Conservation (phyloP, 2,113 vertebrate genomes). For the Ciconia maguari region DNA sequence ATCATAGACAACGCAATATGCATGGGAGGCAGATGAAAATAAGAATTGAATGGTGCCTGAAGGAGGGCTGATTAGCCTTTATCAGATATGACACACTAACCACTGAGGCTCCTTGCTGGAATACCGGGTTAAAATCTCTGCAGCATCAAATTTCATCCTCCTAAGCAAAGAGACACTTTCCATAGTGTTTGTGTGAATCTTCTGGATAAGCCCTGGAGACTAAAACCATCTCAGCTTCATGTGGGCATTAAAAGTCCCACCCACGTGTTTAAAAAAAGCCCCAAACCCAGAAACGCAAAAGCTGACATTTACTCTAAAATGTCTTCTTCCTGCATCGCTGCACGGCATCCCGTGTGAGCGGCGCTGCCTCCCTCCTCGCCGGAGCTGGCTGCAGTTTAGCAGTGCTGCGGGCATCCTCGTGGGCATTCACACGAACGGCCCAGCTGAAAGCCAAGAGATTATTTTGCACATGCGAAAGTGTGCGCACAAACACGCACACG, state of each 20-base stretch:
- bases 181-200: slow-evolving; percentile 45
- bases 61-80: slow-evolving; percentile 45
- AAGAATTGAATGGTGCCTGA: slow-evolving; percentile 24
- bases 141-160: slow-evolving; percentile 29
- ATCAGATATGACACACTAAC: slow-evolving; percentile 49
- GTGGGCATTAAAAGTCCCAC: slow-evolving; percentile 39
- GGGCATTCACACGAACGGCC: background rate
- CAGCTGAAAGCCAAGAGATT: background rate
- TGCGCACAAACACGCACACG: rapidly evolving
- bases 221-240: background rate
- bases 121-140: background rate
- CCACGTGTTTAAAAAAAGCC: slow-evolving; percentile 36
- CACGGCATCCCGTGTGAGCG: background rate
- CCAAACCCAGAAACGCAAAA: slow-evolving; percentile 39
- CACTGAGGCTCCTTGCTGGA: background rate
- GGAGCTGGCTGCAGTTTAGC: background rate
- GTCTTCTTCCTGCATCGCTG: slow-evolving; percentile 5
- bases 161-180: slow-evolving; percentile 41
- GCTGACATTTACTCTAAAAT: slow-evolving; percentile 57
- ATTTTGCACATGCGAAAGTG: background rate
- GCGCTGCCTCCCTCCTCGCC: background rate
- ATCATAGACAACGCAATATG: background rate
- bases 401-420: background rate
- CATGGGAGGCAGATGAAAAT: slow-evolving; percentile 25
- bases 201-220: slow-evolving; percentile 19